These are phyloP conservation scores for Sycobia sp. DNA, from an alignment of 1,140 invertebrate genomes.

Conservation along the genomic window DNA sequence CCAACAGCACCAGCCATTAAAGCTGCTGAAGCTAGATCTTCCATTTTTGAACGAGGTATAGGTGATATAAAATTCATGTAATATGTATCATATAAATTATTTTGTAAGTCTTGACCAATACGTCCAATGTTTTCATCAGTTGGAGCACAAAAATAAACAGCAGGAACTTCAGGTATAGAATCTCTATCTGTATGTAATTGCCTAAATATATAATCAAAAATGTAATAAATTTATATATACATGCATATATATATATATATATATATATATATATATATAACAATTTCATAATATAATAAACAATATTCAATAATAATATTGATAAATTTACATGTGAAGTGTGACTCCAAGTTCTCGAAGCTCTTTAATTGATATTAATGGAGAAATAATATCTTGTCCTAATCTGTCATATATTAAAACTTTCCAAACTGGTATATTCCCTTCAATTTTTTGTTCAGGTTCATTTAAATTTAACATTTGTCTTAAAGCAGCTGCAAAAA, in stretches of 20 bases:
- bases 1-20: conserved; percentile 86
- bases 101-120: conserved; percentile 91
- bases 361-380: conserved; percentile 94
- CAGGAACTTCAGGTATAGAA: conserved; percentile 96
- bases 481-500: conserved; percentile 77
- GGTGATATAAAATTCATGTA: conserved; percentile 98
- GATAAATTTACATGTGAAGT: conserved; percentile 84
- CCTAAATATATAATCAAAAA: conserved; percentile 57
- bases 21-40: conserved; percentile 92
- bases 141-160: conserved; percentile 98
- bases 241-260: not conserved
- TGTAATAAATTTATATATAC: not conserved
- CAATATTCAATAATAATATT: not conserved
- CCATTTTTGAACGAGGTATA: conserved; percentile 90
- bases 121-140: conserved; percentile 94
- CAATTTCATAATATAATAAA: not conserved
- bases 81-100: conserved; percentile 92
- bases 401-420: conserved; percentile 94
- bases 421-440: conserved; percentile 91
- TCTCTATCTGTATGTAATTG: conserved; percentile 93
- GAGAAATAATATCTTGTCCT: conserved; percentile 98
- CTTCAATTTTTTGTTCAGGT: conserved; percentile 73
- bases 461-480: conserved; percentile 95
- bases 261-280: not conserved
- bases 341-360: conserved; percentile 95